Evolutionary conservation across 2,888 invertebrate genomes (phyloP), one percentile per base, ranked within the genome.

Genomic region (Euplexia lucipara): DNA sequence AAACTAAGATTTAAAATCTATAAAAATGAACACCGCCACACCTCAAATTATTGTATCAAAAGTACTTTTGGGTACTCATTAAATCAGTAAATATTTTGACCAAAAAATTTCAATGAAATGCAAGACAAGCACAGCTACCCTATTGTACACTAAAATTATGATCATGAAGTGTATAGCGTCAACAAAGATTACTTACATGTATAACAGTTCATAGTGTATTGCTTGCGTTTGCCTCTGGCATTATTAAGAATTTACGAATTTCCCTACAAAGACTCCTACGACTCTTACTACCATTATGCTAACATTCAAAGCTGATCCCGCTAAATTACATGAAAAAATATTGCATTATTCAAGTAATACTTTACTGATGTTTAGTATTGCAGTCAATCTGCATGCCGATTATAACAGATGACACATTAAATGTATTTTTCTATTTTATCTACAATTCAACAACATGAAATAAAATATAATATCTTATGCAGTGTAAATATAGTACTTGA

Each of bases 221-320:
- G 81, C 82, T 82, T 74, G 75, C 20, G 34, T 70, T 64, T 70
- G 71, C 78, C 66, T 79, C 77, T 75, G 86, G 86, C 86, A 87
- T 79, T 82, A 81, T 78, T 84, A 78, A 83, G 65, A 83, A 63
- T 79, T 86, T 79, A 86, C 81, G 75, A 88, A 85, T 80, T 86
- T 74, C 67, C 79, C 89, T 90, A 91, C 85, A 68, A 84, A 87
- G 82, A 86, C 78, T 84, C 62, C 88, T 91, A 91, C 85, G 62
- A 84, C 82, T 79, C 81, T 70, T 72, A 90, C 78, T 75, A 91
- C 75, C 74, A 70, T 85, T 83, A 86, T 74, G 75, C 86, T 84
- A 91, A 94, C 94, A 94, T 86, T 84, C 88, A 94, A 94, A 94
- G 94, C 94, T 81, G 85, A 86, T 83, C 83, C 84, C 81, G 82